phyloP scores from a whole-genome alignment of 2,888 invertebrate species.

The Mamestra brassicae region DNA sequence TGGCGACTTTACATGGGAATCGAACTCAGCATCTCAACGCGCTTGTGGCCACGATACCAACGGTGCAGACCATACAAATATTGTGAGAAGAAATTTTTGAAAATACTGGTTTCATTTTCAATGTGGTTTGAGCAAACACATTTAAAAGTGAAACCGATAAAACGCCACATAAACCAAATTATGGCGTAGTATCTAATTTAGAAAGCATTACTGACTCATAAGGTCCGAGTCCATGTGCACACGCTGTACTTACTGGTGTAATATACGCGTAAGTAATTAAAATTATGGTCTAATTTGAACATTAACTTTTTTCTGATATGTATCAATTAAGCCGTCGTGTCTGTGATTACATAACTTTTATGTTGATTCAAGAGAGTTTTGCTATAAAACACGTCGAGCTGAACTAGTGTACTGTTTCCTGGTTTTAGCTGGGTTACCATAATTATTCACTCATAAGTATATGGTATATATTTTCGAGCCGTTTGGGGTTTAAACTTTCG shows the following conservation, averaged over 20 bases:
- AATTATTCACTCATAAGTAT: too few species aligned
- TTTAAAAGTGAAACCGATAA: conserved; percentile 37
- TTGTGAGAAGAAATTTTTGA: not conserved
- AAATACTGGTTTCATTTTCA: not conserved
- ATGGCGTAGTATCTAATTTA: conserved; percentile 39
- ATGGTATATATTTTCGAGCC: too few species aligned
- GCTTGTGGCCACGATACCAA: not conserved
- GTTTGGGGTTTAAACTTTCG: too few species aligned
- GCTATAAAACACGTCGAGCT: not conserved
- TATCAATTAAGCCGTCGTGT: not conserved
- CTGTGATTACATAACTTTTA: not conserved
- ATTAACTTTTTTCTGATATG: not conserved
- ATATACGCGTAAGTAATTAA: not conserved
- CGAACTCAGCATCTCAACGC: too few species aligned
- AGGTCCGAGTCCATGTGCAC: not conserved
- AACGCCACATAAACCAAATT: conserved; percentile 7
- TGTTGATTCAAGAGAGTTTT: not conserved
- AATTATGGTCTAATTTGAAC: conserved; percentile 9
- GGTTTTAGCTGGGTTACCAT: too few species aligned
- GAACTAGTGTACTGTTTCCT: not conserved
- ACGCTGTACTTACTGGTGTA: not conserved
- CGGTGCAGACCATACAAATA: too few species aligned
- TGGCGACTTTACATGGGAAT: too few species aligned
- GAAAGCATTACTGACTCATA: conserved; percentile 24
- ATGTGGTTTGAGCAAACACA: conserved; percentile 1